Evolutionary conservation across 2,888 invertebrate species (phyloP).

Genomic region (Chorisops tibialis): DNA sequence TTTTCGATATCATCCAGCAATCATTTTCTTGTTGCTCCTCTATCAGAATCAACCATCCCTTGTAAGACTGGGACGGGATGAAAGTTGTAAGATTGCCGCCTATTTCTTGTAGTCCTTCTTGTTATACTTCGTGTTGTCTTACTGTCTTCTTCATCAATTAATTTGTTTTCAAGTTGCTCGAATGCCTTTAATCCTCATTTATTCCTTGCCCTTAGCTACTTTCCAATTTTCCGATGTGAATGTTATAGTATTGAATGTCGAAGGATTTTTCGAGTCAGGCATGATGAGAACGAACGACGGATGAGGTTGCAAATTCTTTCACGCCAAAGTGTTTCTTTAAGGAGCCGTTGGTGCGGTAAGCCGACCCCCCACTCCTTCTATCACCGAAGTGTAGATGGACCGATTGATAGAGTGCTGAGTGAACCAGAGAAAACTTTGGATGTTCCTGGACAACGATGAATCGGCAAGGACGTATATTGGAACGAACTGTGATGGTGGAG

Average conservation of each 20-base stretch:
- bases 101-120: no score
- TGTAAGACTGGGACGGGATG: no score
- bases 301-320: not conserved
- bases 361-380: no score
- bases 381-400: not conserved
- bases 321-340: not conserved
- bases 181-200: constrained; percentile 39
- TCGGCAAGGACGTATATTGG: not conserved
- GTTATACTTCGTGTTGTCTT: constrained; percentile 27
- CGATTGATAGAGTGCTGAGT: not conserved
- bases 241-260: constrained; percentile 21
- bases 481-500: not conserved
- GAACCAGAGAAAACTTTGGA: not conserved
- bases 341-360: not conserved
- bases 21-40: constrained; percentile 33
- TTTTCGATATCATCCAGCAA: constrained; percentile 34
- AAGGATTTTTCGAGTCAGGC: no score
- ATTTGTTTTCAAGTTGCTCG: constrained; percentile 33
- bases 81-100: no score
- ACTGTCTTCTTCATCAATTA: constrained; percentile 35
- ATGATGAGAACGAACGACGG: no score
- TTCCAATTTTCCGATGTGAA: constrained; percentile 16
- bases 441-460: not conserved
- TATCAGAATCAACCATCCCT: not conserved
- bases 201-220: constrained; percentile 18